Evolutionary conservation across 2,113 vertebrate species (phyloP), one percentile per base, ranked within the genome.

Genomic region (Piprites chloris): DNA sequence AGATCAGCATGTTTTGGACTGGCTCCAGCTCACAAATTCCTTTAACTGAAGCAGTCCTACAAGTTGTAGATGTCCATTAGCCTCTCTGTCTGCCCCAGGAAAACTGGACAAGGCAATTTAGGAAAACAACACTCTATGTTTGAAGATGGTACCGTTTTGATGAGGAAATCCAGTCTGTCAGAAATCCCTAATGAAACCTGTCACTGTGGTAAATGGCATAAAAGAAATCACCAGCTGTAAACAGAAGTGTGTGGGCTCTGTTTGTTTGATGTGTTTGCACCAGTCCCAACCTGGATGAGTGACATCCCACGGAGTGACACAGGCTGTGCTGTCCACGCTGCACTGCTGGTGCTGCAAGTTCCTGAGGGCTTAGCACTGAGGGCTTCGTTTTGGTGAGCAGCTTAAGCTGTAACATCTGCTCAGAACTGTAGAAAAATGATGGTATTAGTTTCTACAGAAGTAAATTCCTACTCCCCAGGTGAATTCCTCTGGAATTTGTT

Each of bases 381-480:
- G 86, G 73, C 91, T 94, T 83, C 39, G 1, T 77, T 80, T 66
- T 11, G 14, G 35, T 89, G 86, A 96, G 87, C 59, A 47, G 78
- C 52, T 4, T 72, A 67, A 96, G 41, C 88, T 93, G 85, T 50
- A 93, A 93, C 95, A 94, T 89, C 91, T 97, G 95, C 96, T 87
- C 80, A 82, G 58, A 81, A 62, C 90, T 90, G 78, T 6, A 47
- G 78, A 75, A 59, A 96, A 92, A 30, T 50, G 41, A 87, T 35
- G 78, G 55, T n/a, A n/a, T 85, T 89, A 12, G 52, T 75, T 94
- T 46, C 49, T 85, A 87, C 73, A 87, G 83, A 84, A 89, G 49
- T 73, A 92, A 94, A 95, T 93, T 93, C 90, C 85, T 93, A 11
- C 59, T 81, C 71, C 46, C 56, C 44, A 16, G 68, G 55, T 77